Evolutionary conservation across 2,797 vertebrate species (phyloP).

Genomic region (Pipistrellus kuhlii): DNA sequence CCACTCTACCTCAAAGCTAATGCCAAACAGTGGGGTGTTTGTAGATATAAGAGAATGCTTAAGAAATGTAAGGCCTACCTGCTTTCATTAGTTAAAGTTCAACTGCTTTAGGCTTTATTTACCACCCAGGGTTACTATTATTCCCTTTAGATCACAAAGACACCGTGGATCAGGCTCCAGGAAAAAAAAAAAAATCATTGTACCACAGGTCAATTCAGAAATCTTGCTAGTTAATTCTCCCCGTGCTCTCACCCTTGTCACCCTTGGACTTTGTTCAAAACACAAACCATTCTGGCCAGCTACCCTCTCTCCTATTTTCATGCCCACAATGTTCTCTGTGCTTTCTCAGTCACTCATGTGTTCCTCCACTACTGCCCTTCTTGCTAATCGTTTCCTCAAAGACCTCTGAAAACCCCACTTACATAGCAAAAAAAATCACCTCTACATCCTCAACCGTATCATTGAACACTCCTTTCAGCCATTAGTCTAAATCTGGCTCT

Average conservation of each 20-base stretch:
- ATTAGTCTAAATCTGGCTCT: neutral
- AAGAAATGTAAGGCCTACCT: constrained; percentile 31
- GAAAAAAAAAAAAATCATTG: neutral
- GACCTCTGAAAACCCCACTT: neutral
- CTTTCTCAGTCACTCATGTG: neutral
- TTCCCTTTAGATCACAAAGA: constrained; percentile 41
- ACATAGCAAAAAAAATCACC: constrained; percentile 17
- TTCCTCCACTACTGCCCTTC: neutral
- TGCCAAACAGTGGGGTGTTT: neutral
- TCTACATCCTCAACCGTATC: constrained; percentile 7
- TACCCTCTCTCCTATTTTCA: neutral
- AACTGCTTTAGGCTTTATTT: constrained; percentile 42
- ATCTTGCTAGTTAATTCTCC: constrained; percentile 27
- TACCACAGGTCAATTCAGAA: neutral
- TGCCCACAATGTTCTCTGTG: neutral
- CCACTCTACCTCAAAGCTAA: constrained; percentile 35
- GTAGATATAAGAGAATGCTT: neutral
- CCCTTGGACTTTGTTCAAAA: constrained; percentile 40
- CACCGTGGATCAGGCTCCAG: neutral
- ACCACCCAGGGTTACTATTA: neutral
- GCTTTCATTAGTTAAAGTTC: constrained; percentile 35
- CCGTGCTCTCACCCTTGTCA: neutral
- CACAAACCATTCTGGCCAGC: neutral
- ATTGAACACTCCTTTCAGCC: neutral
- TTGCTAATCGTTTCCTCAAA: neutral